These are phyloP conservation scores for Apis florea DNA, from an alignment of 1,140 invertebrate species.

Conservation along the genomic window DNA sequence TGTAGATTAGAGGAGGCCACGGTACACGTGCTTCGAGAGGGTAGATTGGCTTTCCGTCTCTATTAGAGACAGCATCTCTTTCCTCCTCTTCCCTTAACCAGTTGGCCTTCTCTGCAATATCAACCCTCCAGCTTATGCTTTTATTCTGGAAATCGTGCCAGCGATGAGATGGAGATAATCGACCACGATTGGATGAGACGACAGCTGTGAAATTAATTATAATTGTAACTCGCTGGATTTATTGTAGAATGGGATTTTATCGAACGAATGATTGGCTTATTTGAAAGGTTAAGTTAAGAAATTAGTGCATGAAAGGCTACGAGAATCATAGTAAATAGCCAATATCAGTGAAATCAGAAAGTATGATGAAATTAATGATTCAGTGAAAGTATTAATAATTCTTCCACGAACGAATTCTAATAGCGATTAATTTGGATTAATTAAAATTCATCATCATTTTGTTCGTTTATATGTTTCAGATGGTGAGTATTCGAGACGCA, in stretches of 20 bases:
- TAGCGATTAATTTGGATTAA: background rate
- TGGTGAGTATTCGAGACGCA: slow-evolving; percentile 48
- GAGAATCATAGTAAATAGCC: no score
- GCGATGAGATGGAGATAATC: slow-evolving; percentile 21
- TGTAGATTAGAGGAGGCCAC: slow-evolving; percentile 70
- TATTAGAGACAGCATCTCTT: slow-evolving; percentile 58
- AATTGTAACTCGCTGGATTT: no score
- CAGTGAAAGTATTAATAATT: no score
- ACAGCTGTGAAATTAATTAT: background rate
- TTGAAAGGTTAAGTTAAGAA: no score
- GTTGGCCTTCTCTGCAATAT: slow-evolving; percentile 11
- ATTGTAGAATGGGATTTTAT: no score
- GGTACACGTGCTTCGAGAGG: slow-evolving; percentile 55
- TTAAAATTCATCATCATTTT: background rate
- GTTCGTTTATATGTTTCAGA: slow-evolving; percentile 54
- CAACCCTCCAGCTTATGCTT: slow-evolving; percentile 11
- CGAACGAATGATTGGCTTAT: no score
- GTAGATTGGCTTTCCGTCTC: slow-evolving; percentile 67
- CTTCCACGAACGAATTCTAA: background rate
- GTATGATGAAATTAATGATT: no score
- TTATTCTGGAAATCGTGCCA: slow-evolving; percentile 26
- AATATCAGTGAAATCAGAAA: no score
- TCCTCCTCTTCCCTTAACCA: background rate
- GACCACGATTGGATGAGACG: background rate
- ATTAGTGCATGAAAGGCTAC: no score